Conservation (phyloP, 2,888 invertebrate species). For the Boloria selene region DNA sequence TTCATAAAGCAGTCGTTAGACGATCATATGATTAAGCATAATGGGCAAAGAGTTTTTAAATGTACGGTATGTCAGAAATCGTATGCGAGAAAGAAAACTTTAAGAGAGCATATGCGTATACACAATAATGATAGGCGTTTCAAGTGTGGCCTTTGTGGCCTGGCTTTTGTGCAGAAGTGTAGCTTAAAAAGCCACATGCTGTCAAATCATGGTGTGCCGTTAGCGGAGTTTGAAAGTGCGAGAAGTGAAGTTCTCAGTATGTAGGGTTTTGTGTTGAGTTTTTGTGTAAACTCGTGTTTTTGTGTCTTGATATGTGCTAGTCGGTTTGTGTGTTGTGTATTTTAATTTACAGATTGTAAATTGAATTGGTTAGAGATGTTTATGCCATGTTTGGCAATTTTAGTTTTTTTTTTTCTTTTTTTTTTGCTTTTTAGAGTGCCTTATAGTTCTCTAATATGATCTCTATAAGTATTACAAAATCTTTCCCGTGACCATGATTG, state of each 20-base stretch:
- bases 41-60: slow-evolving; percentile 66
- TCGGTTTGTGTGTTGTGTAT: too few relatives aligned
- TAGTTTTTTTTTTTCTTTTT: too few relatives aligned
- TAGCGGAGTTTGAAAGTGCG: slow-evolving; percentile 59
- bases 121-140: slow-evolving; percentile 73
- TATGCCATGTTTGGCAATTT: too few relatives aligned
- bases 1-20: slow-evolving; percentile 70
- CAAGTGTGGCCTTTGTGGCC: slow-evolving; percentile 63
- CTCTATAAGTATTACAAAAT: too few relatives aligned
- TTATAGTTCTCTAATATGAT: too few relatives aligned
- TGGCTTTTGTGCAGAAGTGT: slow-evolving; percentile 69
- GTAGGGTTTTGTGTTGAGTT: slow-evolving; percentile 9
- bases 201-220: slow-evolving; percentile 66
- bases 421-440: too few relatives aligned
- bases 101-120: slow-evolving; percentile 72
- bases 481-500: too few relatives aligned
- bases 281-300: too few relatives aligned
- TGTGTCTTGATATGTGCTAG: too few relatives aligned
- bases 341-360: too few relatives aligned
- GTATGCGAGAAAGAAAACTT: slow-evolving; percentile 70
- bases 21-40: slow-evolving; percentile 73
- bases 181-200: slow-evolving; percentile 72
- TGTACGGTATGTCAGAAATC: slow-evolving; percentile 67
- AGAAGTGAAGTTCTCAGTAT: slow-evolving; percentile 39
- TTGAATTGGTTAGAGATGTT: too few relatives aligned